A percentile compares a stretch with the other conserved stretches of the same genome.
Evolutionary conservation across 2,113 vertebrate genomes (phyloP).

Genomic region (Pavo muticus): DNA sequence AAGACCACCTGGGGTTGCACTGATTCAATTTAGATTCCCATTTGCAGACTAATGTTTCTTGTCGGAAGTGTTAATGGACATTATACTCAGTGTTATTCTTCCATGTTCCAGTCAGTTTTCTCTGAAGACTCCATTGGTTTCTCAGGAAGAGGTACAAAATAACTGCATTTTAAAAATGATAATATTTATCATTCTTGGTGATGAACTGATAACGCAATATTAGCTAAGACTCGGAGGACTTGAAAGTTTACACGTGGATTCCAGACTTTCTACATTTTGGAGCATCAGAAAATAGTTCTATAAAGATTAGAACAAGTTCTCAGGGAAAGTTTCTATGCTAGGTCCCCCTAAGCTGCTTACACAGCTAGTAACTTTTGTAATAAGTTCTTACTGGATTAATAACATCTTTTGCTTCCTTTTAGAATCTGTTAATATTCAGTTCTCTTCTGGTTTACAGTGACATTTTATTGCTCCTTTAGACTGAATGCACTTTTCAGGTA

Average conservation of each 20-base stretch:
- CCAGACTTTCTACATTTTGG: not conserved
- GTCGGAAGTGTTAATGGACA: not conserved
- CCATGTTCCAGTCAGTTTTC: conserved; percentile 14
- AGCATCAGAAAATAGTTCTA: not conserved
- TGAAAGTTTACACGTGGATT: not conserved
- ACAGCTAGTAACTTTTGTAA: conserved; percentile 8
- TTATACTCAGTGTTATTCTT: conserved; percentile 23
- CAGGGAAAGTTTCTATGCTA: not conserved
- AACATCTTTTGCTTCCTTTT: conserved; percentile 20
- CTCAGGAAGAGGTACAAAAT: conserved; percentile 29
- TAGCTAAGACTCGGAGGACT: not conserved
- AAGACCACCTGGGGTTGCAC: conserved; percentile 54
- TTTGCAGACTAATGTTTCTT: conserved; percentile 6
- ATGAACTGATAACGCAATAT: not conserved
- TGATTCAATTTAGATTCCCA: conserved; percentile 35
- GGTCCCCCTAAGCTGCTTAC: not conserved
- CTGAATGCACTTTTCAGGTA: conserved; percentile 64
- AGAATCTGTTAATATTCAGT: not conserved
- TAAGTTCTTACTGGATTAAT: not conserved
- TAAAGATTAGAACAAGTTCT: not conserved
- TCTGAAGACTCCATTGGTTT: not conserved
- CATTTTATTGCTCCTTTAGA: conserved; percentile 47
- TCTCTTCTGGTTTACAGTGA: conserved; percentile 35
- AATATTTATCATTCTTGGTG: not conserved
- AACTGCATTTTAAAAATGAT: conserved; percentile 27